Percentiles rank a stretch among this genome's conserved stretches.
These are phyloP conservation scores for Electrophaes corylata DNA, from an alignment of 2,888 invertebrate species.

Conservation along the genomic window DNA sequence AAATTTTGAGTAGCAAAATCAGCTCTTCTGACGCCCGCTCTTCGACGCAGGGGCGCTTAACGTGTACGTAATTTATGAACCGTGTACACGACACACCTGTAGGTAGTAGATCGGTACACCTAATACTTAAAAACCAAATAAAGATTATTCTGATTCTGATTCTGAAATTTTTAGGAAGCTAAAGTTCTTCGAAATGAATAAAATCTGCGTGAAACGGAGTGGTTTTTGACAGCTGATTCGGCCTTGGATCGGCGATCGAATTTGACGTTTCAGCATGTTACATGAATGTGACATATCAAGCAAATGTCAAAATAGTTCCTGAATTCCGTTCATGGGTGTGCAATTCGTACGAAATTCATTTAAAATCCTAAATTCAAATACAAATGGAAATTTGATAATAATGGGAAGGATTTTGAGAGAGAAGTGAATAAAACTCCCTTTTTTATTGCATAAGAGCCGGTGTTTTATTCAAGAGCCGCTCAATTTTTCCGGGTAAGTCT, in stretches of 20 bases:
- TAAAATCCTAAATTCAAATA: slow-evolving; percentile 13
- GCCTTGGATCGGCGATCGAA: slow-evolving; percentile 16
- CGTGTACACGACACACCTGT: no score
- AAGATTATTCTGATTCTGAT: no score
- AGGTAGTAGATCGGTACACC: no score
- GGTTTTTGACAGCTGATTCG: slow-evolving; percentile 25
- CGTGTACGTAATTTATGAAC: no score
- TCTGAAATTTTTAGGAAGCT: no score
- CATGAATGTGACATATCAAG: slow-evolving; percentile 23
- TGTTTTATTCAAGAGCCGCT: slow-evolving; percentile 46
- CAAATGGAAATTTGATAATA: slow-evolving; percentile 2
- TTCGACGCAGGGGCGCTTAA: no score
- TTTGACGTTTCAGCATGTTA: slow-evolving; percentile 23
- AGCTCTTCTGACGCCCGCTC: no score
- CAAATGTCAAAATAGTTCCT: slow-evolving; percentile 46
- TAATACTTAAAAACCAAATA: no score
- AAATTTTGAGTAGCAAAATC: no score
- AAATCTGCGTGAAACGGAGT: slow-evolving; percentile 22
- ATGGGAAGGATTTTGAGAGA: slow-evolving; percentile 22
- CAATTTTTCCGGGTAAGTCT: slow-evolving; percentile 60
- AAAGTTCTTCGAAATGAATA: not conserved
- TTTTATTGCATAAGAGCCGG: slow-evolving; percentile 29
- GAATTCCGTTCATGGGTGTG: slow-evolving; percentile 61
- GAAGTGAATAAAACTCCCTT: slow-evolving; percentile 46
- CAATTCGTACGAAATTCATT: slow-evolving; percentile 28